Evolutionary conservation across 2,113 vertebrate genomes (phyloP).

Genomic region (Nematolebias whitei): DNA sequence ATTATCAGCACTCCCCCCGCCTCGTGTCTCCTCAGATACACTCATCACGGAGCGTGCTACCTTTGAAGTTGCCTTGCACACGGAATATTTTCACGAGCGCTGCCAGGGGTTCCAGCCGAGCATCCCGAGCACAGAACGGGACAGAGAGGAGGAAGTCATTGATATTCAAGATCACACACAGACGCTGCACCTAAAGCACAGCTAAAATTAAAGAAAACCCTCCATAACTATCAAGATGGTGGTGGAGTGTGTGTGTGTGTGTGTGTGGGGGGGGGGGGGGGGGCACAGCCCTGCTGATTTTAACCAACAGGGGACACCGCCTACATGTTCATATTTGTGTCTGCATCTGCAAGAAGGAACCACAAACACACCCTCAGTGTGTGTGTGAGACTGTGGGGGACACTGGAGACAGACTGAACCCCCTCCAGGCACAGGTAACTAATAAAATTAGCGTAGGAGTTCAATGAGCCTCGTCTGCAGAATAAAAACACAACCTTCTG

Average conservation of each 20-base stretch:
- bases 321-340: constrained; percentile 8
- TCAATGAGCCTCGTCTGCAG: constrained; percentile 47
- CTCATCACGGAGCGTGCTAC: constrained; percentile 49
- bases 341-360: constrained; percentile 30
- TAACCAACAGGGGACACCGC: constrained; percentile 29
- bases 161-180: constrained; percentile 63
- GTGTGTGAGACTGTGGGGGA: constrained; percentile 35
- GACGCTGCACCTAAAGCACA: constrained; percentile 56
- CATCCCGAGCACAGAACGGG: constrained; percentile 49
- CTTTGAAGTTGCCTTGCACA: constrained; percentile 69
- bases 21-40: constrained; percentile 19
- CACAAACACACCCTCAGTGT: constrained; percentile 35
- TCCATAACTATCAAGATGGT: constrained; percentile 16
- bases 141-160: constrained; percentile 47
- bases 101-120: constrained; percentile 59
- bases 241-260: too few species aligned
- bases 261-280: constrained; percentile 1
- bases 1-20: constrained; percentile 18
- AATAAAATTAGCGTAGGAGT: constrained; percentile 60
- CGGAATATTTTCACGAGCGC: constrained; percentile 59
- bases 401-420: constrained; percentile 27
- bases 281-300: constrained; percentile 18
- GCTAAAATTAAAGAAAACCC: constrained; percentile 39
- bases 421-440: constrained; percentile 58
- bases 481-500: constrained; percentile 20